Evolutionary conservation across 1,140 invertebrate genomes (phyloP), one percentile per base, ranked within the genome.

Genomic region (Cyphomyrmex costatus): DNA sequence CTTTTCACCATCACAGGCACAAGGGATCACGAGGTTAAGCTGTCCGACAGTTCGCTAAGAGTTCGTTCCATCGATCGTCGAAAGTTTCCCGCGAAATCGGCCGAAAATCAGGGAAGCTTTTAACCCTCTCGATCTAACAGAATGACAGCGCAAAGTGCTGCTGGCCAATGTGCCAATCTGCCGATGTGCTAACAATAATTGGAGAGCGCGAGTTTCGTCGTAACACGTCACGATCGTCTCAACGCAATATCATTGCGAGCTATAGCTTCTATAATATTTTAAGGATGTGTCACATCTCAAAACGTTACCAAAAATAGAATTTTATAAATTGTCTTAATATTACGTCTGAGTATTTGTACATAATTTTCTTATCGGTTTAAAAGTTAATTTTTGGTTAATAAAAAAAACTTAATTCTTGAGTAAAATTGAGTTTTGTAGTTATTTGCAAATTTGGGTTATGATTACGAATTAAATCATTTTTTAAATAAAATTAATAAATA

Each of bases 41-140:
- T 33, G 70, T 12, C 53, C 53, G 79, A 74, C 70, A 74, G 42
- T 83, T 73, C 56, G 36, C 53, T 33, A 58, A 83, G 53, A 83
- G 68, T 74, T 74, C 33, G 51, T 42, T n/a, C 36, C 56, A 83
- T 83, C 53, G 68, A 73, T 74, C 79, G 79, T 58, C 24, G 36
- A 74, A 83, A 83, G 79, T 83, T 83, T 83, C 12, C 7, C 56
- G 68, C 68, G 79, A 60, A 14, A 83, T 83, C 66, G 68, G 53
- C 79, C 56, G 79, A 83, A 83, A 83, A 83, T 83, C 79, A 60
- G 19, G 14, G 68, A 74, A 83, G 79, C 79, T 83, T 83, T 83
- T 73, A 83, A 73, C 79, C 56, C 56, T 71, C 73, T 74, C 68
- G 51, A 56, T 71, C 36, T 80, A n/a, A 21, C n/a, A 5, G 79